Conservation (phyloP, 2,888 invertebrate species). For the Athripsodes cinereus region DNA sequence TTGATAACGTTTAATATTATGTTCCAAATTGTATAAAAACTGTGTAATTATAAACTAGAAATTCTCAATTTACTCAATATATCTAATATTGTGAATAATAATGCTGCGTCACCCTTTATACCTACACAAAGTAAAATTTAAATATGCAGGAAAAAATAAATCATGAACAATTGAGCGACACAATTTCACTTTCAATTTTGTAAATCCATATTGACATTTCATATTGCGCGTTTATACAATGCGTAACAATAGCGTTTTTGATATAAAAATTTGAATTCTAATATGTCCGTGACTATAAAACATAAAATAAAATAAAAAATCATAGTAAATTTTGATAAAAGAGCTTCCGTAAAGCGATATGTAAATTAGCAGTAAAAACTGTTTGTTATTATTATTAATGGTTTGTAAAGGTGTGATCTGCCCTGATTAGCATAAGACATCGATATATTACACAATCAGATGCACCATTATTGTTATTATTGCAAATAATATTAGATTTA, state of each 20-base stretch:
- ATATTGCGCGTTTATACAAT: not conserved
- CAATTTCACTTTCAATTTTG: not conserved
- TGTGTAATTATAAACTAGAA: no score
- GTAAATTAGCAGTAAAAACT: conserved; percentile 8
- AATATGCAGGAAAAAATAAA: not conserved
- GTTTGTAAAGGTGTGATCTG: conserved; percentile 23
- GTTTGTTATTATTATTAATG: conserved; percentile 15
- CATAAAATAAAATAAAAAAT: no score
- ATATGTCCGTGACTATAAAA: no score
- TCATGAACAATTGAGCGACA: not conserved
- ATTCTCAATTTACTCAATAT: no score
- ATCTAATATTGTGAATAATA: no score
- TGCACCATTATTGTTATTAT: conserved; percentile 3
- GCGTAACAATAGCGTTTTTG: not conserved
- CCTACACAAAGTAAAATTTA: no score
- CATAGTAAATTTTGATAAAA: not conserved
- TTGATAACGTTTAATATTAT: no score
- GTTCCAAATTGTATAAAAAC: no score
- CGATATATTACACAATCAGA: conserved; percentile 18
- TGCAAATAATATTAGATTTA: not conserved
- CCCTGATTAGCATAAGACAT: conserved; percentile 23
- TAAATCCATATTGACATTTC: not conserved
- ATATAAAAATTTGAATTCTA: no score
- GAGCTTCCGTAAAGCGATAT: conserved; percentile 3
- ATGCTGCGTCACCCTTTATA: no score